Evolutionary conservation across 1,140 invertebrate species (phyloP).

Genomic region (Tribolium madens): DNA sequence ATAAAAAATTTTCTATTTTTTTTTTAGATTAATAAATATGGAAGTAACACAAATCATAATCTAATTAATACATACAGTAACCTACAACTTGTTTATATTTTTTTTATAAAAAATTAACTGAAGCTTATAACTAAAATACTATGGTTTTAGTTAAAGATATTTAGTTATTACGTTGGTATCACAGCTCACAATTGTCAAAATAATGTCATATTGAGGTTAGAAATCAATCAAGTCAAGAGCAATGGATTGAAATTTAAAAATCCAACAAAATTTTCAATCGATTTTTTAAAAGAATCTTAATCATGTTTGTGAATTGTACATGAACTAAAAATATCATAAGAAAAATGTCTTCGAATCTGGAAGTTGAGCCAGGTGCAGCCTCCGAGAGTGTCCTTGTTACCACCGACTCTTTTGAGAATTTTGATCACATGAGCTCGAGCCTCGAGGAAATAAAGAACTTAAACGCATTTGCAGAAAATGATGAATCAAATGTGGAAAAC

Average conservation of each 20-base stretch:
- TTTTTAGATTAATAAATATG: too few relatives aligned
- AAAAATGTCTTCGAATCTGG: conserved; percentile 54
- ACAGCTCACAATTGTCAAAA: not conserved
- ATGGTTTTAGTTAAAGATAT: not conserved
- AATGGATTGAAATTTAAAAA: not conserved
- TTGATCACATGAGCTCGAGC: conserved; percentile 74
- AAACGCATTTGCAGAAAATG: conserved; percentile 63
- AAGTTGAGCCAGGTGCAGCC: conserved; percentile 67
- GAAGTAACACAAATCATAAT: too few relatives aligned
- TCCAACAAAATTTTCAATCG: not conserved
- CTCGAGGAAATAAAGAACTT: conserved; percentile 70
- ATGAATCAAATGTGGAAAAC: conserved; percentile 64
- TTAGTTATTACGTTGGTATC: not conserved
- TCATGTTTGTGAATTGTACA: not conserved
- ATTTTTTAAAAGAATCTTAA: not conserved
- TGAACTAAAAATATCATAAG: not conserved
- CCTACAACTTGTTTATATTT: too few relatives aligned
- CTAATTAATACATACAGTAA: too few relatives aligned
- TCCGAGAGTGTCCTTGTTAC: conserved; percentile 76
- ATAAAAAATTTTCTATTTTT: too few relatives aligned
- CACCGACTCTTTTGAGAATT: conserved; percentile 78
- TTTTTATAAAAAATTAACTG: too few relatives aligned
- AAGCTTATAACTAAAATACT: too few relatives aligned
- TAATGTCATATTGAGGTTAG: not conserved
- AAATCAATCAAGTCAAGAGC: conserved; percentile 6